Conservation (phyloP, 2,113 vertebrate species). For the Lipotes vexillifer region DNA sequence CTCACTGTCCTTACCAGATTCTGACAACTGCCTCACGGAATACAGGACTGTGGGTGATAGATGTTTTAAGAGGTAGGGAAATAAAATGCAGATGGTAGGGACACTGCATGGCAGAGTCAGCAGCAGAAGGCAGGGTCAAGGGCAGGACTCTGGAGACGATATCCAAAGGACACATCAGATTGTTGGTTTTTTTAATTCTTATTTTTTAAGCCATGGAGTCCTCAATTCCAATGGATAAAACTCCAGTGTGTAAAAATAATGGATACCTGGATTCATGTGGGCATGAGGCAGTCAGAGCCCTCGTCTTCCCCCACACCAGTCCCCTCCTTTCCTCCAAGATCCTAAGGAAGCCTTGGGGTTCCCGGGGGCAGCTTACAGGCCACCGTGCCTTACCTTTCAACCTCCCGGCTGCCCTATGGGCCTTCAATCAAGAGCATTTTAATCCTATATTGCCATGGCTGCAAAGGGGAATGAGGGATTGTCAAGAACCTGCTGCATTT, state of each 20-base stretch:
- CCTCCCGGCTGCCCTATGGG: neutral
- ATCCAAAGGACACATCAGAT: too few relatives aligned
- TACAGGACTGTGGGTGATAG: neutral
- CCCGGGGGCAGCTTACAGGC: neutral
- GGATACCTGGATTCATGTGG: neutral
- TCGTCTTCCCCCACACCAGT: fast-evolving
- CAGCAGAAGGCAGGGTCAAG: neutral
- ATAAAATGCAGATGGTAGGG: neutral
- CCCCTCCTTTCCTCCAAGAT: neutral
- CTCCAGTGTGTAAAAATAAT: neutral
- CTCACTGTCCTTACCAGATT: neutral
- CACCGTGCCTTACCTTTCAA: neutral
- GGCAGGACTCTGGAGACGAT: neutral
- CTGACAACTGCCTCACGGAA: neutral
- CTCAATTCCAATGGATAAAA: neutral
- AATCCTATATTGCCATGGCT: neutral
- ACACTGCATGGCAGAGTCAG: fast-evolving
- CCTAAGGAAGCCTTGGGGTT: neutral
- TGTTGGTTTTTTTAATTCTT: neutral
- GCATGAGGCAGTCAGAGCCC: neutral
- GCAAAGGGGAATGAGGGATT: neutral
- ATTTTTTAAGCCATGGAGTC: neutral
- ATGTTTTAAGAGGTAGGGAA: neutral
- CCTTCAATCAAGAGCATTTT: neutral
- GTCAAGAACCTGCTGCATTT: neutral